Conservation (phyloP, 2,113 vertebrate species). For the Melanerpes formicivorus region DNA sequence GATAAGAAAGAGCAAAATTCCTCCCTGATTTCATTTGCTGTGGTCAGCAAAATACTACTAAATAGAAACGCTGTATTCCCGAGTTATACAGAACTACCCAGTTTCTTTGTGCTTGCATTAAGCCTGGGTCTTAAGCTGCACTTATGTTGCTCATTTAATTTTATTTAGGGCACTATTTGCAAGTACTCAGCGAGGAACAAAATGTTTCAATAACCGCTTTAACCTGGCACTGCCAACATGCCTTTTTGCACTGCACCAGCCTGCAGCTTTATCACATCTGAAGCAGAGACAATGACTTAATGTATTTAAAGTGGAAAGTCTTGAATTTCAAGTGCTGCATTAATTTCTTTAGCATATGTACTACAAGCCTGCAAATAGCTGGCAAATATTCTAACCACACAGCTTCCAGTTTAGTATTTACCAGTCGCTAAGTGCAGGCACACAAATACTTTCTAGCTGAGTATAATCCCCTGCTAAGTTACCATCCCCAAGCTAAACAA, state of each 20-base stretch:
- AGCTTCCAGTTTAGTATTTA: neutral
- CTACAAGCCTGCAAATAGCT: neutral
- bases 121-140: neutral
- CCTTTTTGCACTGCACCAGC: neutral
- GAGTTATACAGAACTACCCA: neutral
- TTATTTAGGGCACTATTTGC: neutral
- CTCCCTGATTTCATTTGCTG: neutral
- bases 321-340: neutral
- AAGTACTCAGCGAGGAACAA: neutral
- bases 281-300: neutral
- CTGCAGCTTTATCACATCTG: neutral
- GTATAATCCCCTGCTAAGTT: neutral
- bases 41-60: neutral
- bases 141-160: neutral
- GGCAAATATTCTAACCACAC: neutral
- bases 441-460: neutral
- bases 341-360: neutral
- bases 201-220: neutral
- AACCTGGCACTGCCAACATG: neutral
- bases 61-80: neutral
- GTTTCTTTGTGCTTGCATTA: neutral
- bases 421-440: neutral
- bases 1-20: neutral
- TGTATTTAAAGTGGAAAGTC: neutral
- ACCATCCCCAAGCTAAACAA: neutral